Evolutionary conservation across 2,888 invertebrate genomes (phyloP).

Genomic region (Pseudococcus viburni): DNA sequence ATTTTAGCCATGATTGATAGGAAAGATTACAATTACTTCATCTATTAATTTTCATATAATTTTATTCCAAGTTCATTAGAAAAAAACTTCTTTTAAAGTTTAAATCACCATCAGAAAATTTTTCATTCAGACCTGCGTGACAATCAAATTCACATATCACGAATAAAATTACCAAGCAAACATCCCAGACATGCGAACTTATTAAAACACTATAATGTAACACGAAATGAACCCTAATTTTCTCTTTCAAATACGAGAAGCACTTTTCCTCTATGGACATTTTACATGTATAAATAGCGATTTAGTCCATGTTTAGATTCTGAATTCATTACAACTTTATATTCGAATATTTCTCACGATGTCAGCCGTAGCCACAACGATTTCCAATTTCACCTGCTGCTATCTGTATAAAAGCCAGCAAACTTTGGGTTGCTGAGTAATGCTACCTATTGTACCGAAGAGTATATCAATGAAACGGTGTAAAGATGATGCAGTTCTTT

Average conservation of each 20-base stretch:
- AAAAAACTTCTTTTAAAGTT: neutral
- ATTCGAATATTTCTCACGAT: neutral
- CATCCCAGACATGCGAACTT: constrained; percentile 25
- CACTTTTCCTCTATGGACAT: neutral
- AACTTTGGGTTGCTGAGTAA: neutral
- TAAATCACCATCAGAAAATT: neutral
- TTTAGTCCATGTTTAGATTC: neutral
- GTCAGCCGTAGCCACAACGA: too few species aligned
- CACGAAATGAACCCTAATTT: constrained; percentile 38
- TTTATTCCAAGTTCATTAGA: too few species aligned
- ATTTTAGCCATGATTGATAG: too few species aligned
- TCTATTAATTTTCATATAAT: too few species aligned
- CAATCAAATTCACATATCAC: neutral
- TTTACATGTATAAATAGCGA: neutral
- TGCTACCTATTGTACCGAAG: neutral
- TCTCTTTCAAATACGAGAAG: neutral
- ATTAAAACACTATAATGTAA: constrained; percentile 11
- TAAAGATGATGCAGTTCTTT: neutral
- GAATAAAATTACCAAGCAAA: neutral
- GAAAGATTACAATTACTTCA: too few species aligned
- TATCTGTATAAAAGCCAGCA: neutral
- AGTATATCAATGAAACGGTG: neutral
- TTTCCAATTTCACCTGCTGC: neutral
- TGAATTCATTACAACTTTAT: neutral
- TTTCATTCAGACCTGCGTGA: constrained; percentile 13